Percentiles rank a stretch among this genome's conserved stretches.
Conservation (phyloP, 2,888 invertebrate genomes). For the Prenolepis imparis region DNA sequence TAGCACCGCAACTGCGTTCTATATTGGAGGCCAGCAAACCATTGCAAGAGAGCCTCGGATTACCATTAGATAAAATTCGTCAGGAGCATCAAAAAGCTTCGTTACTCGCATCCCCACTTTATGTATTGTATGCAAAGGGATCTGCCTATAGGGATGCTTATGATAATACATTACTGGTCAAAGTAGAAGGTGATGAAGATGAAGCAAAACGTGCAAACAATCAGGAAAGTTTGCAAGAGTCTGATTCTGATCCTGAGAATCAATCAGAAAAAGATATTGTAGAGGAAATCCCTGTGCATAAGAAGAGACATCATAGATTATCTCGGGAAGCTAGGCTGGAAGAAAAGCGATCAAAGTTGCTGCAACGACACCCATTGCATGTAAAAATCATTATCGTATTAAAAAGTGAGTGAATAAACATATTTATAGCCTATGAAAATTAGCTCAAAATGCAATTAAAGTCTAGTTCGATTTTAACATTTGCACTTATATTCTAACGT, state of each 20-base stretch:
- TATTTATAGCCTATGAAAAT: neutral
- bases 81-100: slow-evolving; percentile 92
- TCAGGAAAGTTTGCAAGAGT: slow-evolving; percentile 89
- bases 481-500: neutral
- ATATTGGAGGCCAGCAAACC: slow-evolving; percentile 94
- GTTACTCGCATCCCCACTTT: slow-evolving; percentile 93
- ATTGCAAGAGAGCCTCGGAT: slow-evolving; percentile 94
- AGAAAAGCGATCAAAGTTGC: slow-evolving; percentile 89
- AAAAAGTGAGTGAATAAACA: slow-evolving; percentile 83
- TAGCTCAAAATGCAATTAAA: neutral
- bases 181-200: slow-evolving; percentile 87
- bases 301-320: slow-evolving; percentile 90
- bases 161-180: slow-evolving; percentile 83
- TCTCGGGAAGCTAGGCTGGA: slow-evolving; percentile 90
- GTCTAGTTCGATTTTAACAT: neutral
- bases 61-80: slow-evolving; percentile 92
- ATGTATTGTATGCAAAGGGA: slow-evolving; percentile 94
- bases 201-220: slow-evolving; percentile 87
- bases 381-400: slow-evolving; percentile 90
- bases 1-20: slow-evolving; percentile 92
- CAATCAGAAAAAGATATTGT: slow-evolving; percentile 82
- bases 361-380: slow-evolving; percentile 91
- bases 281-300: slow-evolving; percentile 87
- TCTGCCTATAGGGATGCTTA: slow-evolving; percentile 94
- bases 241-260: slow-evolving; percentile 90